Percentiles rank a stretch among this genome's conserved stretches.
Evolutionary conservation across 1,140 invertebrate genomes (phyloP).

Genomic region (Leptopilina boulardi): DNA sequence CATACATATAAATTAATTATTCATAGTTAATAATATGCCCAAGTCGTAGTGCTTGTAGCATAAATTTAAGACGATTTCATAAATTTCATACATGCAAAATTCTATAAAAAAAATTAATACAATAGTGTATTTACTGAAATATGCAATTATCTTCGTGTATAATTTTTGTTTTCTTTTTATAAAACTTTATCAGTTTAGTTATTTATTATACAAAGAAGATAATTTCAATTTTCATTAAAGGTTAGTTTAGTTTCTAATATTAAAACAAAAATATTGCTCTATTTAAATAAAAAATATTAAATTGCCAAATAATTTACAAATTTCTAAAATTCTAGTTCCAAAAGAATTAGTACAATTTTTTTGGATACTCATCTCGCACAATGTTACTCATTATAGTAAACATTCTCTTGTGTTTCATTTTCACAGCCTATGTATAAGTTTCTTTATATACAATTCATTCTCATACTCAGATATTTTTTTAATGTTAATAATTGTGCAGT

Average conservation of each 20-base stretch:
- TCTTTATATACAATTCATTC: conserved; percentile 48
- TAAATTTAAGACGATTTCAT: background rate
- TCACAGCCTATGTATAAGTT: conserved; percentile 57
- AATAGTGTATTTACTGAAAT: background rate
- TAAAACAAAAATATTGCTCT: background rate
- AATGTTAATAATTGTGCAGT: conserved; percentile 13
- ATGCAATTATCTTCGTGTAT: background rate
- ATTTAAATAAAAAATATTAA: conserved; percentile 15
- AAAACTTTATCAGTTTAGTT: background rate
- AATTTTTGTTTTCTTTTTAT: background rate
- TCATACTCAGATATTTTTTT: background rate
- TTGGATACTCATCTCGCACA: background rate
- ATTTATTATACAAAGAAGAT: background rate
- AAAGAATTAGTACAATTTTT: background rate
- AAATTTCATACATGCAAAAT: conserved; percentile 16
- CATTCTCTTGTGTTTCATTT: conserved; percentile 41
- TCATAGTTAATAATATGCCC: background rate
- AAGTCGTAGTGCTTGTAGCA: background rate
- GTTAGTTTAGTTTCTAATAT: background rate
- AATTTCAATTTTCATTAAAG: background rate
- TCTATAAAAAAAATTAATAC: conserved; percentile 29
- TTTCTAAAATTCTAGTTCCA: background rate
- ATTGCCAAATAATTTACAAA: background rate
- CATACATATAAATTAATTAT: conserved; percentile 27
- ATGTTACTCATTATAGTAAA: conserved; percentile 37